Base-by-base conservation (phyloP, 1,140 invertebrate genomes). In the Ectropis grisescens region DNA sequence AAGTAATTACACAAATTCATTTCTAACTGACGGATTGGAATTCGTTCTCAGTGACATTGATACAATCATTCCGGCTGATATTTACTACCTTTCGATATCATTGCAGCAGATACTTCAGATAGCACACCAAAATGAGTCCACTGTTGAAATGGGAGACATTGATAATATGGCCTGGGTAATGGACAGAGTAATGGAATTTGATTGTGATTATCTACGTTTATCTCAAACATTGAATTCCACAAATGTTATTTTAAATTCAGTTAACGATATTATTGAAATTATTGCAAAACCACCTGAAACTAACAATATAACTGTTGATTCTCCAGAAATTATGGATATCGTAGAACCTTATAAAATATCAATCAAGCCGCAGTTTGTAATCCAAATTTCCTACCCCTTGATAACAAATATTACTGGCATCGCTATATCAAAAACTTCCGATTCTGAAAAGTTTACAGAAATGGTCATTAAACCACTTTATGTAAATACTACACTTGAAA, bases 321-420 rank as follows among this genome's bases (percentile, higher is more conserved):
- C 11, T 44, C 48, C 50, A 9, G 36, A 26, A 36, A 51, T 3
- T 44, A 49, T 11, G 37, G 44, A 27, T 42, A 50, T 52, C 28
- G 36, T 47, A n/a, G n/a, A n/a, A n/a, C n/a, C n/a, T n/a, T n/a
- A n/a, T n/a, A n/a, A 61, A 29, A 11, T 74, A 15, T 66, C 75
- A 28, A 41, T 82, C 13, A 69, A 83, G 46, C 58, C 69, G 30
- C 59, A 82, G 55, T 71, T 82, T 67, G 33, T 85, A 7, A 62
- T 84, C 27, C 85, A 86, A 52, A 59, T 82, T 22, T 82, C 84
- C 2, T 84, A 85, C 60, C 86, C 86, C 1, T 26, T 39, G 4
- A 41, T 68, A 15, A 84, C 78, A 23, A 86, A 87, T 47, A 60
- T 87, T 16, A 84, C 83, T 25, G 86, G 86, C n/a, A 53, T 88